Percentiles rank a stretch among this genome's conserved stretches.
Conservation (phyloP, 2,797 vertebrate genomes). For the Scleropages formosus region DNA sequence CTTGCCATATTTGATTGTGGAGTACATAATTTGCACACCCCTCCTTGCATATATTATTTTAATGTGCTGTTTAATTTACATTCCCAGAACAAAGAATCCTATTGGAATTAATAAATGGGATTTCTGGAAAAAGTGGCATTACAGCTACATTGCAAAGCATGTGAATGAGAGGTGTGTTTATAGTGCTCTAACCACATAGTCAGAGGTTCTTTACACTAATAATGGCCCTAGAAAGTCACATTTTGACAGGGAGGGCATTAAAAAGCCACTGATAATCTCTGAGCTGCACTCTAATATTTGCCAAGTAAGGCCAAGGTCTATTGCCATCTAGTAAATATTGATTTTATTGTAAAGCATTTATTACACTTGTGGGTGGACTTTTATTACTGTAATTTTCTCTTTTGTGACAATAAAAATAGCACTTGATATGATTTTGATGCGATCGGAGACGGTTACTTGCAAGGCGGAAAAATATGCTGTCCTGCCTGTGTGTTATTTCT, state of each 20-base stretch:
- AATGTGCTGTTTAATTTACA: neutral
- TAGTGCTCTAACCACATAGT: too few species aligned
- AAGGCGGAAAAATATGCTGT: slow-evolving; percentile 28
- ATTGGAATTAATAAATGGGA: too few species aligned
- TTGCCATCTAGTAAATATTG: slow-evolving; percentile 23
- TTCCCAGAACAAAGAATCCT: too few species aligned
- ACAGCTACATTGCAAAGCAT: too few species aligned
- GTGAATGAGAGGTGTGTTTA: too few species aligned
- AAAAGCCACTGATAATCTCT: neutral
- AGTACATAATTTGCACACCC: too few species aligned
- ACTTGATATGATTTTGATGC: slow-evolving; percentile 9
- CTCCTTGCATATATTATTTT: neutral
- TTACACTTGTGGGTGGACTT: slow-evolving; percentile 9
- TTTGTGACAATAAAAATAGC: slow-evolving; percentile 4
- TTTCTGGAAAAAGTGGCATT: too few species aligned
- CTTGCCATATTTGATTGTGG: slow-evolving; percentile 3
- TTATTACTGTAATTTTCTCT: slow-evolving; percentile 26
- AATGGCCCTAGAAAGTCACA: neutral
- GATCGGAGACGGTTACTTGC: neutral
- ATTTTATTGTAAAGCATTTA: slow-evolving; percentile 31
- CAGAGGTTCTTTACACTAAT: too few species aligned
- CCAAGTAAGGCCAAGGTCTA: slow-evolving; percentile 8
- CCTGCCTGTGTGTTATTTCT: too few species aligned
- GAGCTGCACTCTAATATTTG: slow-evolving; percentile 5
- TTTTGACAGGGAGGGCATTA: neutral